Percentiles rank a stretch among this genome's conserved stretches.
phyloP scores from a whole-genome alignment of 2,888 invertebrate species.

The Bibio marci region DNA sequence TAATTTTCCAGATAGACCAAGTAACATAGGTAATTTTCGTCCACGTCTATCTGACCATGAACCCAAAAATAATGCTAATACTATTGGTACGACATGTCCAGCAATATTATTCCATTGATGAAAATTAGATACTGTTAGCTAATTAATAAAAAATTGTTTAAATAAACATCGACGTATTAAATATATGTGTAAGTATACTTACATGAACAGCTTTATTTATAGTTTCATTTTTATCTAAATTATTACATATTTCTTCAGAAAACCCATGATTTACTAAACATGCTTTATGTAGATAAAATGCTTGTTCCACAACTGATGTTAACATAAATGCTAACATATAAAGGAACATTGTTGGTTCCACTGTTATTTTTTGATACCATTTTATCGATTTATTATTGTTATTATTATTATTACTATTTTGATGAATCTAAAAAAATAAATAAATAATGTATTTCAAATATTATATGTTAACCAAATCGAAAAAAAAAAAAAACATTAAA shows the following conservation, averaged over 20 bases:
- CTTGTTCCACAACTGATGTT: conserved; percentile 62
- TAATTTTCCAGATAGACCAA: conserved; percentile 56
- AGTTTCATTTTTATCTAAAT: conserved; percentile 37
- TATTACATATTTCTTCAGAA: conserved; percentile 46
- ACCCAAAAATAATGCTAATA: conserved; percentile 62
- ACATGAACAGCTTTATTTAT: conserved; percentile 55
- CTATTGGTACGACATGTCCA: conserved; percentile 52
- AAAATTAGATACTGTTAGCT: conserved; percentile 56
- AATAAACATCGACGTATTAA: not conserved
- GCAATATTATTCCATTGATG: conserved; percentile 65
- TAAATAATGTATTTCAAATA: no score
- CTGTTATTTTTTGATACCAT: conserved; percentile 35
- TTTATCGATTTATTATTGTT: not conserved
- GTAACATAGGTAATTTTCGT: conserved; percentile 50
- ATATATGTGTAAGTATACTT: conserved; percentile 9
- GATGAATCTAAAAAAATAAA: no score
- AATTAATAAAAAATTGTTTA: not conserved
- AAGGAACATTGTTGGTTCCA: conserved; percentile 74
- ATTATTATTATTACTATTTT: no score
- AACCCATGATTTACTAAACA: conserved; percentile 58
- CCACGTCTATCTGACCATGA: conserved; percentile 70
- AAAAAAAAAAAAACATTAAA: no score
- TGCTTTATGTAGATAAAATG: conserved; percentile 60
- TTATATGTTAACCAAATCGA: no score
- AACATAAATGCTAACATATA: conserved; percentile 80